Conservation (phyloP, 2,888 invertebrate genomes). For the Orthosia incerta region DNA sequence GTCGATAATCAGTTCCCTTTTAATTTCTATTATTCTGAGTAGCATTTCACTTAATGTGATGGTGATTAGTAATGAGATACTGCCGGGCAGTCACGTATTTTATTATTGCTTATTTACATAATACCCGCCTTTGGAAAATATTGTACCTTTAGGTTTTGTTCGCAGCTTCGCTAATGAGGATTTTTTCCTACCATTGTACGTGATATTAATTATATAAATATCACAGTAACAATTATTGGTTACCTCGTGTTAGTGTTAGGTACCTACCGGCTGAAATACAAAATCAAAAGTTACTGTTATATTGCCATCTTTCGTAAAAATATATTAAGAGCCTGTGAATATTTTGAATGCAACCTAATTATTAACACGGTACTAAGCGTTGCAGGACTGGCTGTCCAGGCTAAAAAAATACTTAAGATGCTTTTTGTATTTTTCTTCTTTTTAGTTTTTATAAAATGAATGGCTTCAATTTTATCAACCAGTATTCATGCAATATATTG, state of each 20-base stretch:
- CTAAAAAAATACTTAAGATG: background rate
- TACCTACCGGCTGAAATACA: too few species aligned
- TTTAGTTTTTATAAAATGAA: background rate
- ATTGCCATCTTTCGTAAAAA: too few species aligned
- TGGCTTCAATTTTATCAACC: background rate
- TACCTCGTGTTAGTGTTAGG: too few species aligned
- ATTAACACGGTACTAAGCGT: background rate
- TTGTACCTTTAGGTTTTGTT: conserved; percentile 11
- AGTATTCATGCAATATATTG: background rate
- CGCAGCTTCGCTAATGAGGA: background rate
- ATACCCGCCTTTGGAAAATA: conserved; percentile 41
- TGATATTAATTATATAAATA: too few species aligned
- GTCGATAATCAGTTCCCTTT: conserved; percentile 71
- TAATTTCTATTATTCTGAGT: conserved; percentile 60
- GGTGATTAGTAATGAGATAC: conserved; percentile 39
- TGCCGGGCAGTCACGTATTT: conserved; percentile 49
- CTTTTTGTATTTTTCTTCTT: background rate
- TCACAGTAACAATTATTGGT: too few species aligned
- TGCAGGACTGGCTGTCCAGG: background rate
- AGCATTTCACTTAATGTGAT: conserved; percentile 54
- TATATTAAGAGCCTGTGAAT: background rate
- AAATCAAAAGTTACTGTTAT: too few species aligned
- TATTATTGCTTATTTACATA: conserved; percentile 31
- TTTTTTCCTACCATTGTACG: background rate
- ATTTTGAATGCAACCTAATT: conserved; percentile 6